Conservation (phyloP, 2,797 vertebrate species). For the Lycodopsis pacificus region DNA sequence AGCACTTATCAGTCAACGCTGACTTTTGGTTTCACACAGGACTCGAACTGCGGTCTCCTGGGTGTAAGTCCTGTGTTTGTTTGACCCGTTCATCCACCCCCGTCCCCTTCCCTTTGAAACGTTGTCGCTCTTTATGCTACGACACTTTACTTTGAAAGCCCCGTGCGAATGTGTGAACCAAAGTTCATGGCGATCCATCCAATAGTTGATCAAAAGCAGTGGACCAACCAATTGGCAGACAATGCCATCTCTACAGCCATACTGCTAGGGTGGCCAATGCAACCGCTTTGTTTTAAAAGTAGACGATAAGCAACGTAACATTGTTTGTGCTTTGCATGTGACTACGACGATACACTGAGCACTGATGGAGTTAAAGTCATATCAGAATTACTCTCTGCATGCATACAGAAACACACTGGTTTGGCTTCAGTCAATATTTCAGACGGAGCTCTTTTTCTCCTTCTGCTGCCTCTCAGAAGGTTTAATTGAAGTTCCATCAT, state of each 20-base stretch:
- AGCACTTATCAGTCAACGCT: too few relatives aligned
- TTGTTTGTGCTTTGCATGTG: not conserved
- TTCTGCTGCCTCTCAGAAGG: not conserved
- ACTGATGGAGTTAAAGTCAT: not conserved
- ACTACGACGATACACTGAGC: too few relatives aligned
- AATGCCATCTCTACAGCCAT: not conserved
- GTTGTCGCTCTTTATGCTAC: too few relatives aligned
- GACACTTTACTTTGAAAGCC: too few relatives aligned
- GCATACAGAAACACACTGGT: not conserved
- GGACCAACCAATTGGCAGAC: not conserved
- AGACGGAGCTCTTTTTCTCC: not conserved
- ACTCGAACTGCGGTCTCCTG: too few relatives aligned
- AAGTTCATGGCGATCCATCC: not conserved
- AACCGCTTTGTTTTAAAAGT: too few relatives aligned
- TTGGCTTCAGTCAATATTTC: not conserved
- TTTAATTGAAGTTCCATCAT: constrained; percentile 33
- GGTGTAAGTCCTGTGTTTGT: too few relatives aligned
- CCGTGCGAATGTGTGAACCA: not conserved
- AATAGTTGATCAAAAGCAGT: not conserved
- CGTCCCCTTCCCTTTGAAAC: too few relatives aligned
- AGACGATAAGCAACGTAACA: not conserved
- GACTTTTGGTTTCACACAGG: not conserved
- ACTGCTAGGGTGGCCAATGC: not conserved
- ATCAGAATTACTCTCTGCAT: not conserved
- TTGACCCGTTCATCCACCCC: too few relatives aligned